Conservation (phyloP, 2,888 invertebrate species). For the Linnaemya vulpina region DNA sequence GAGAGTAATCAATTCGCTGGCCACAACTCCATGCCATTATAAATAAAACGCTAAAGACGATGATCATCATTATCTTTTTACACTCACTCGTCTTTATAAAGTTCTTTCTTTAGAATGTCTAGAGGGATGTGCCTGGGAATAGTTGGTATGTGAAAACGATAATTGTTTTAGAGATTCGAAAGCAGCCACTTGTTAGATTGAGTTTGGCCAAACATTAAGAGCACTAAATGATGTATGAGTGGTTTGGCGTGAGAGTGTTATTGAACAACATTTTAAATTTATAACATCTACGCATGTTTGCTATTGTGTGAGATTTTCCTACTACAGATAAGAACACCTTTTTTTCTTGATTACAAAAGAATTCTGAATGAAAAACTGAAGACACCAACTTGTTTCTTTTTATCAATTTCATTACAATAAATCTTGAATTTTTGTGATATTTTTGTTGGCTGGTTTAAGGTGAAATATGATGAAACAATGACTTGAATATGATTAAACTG, state of each 20-base stretch:
- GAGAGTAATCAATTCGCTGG: slow-evolving; percentile 48
- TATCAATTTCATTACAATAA: not conserved
- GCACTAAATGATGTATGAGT: slow-evolving; percentile 12
- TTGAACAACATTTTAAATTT: not conserved
- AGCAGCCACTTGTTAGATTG: slow-evolving; percentile 8
- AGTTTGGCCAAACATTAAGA: slow-evolving; percentile 20
- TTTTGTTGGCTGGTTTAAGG: too few relatives aligned
- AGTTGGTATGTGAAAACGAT: slow-evolving; percentile 34
- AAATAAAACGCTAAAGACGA: not conserved
- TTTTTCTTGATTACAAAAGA: not conserved
- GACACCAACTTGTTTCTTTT: not conserved
- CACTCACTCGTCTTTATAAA: not conserved
- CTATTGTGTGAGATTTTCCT: not conserved
- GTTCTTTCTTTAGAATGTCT: not conserved
- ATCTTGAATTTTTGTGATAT: too few relatives aligned
- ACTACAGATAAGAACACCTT: not conserved
- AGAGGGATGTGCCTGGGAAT: not conserved
- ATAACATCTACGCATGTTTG: not conserved
- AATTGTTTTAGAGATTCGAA: slow-evolving; percentile 49
- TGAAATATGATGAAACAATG: too few relatives aligned
- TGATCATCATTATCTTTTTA: slow-evolving; percentile 28
- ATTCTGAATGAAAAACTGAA: not conserved
- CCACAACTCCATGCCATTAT: slow-evolving; percentile 35
- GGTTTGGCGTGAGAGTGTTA: not conserved
- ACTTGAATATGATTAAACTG: too few relatives aligned